Evolutionary conservation across 2,888 invertebrate species (phyloP).

Genomic region (Agriopis marginaria): DNA sequence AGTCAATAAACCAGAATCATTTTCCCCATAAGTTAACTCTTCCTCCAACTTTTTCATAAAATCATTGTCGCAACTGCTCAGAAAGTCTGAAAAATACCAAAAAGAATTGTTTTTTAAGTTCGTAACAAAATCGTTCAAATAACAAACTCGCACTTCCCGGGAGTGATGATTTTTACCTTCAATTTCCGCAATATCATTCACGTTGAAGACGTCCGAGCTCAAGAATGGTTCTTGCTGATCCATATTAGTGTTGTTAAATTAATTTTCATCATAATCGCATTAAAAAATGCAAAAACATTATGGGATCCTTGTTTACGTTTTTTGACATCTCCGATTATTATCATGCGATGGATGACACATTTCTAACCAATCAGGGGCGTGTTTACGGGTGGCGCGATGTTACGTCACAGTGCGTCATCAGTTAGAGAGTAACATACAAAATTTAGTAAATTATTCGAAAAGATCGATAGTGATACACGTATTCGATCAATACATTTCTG

Average conservation of each 20-base stretch:
- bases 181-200: constrained; percentile 89
- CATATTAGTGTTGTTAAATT: constrained; percentile 56
- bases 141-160: constrained; percentile 9
- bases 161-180: constrained; percentile 85
- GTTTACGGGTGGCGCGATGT: constrained; percentile 87
- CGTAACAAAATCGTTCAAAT: neutral
- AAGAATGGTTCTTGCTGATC: constrained; percentile 74
- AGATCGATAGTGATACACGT: too few relatives aligned
- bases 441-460: too few relatives aligned
- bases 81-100: constrained; percentile 81
- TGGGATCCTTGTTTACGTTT: constrained; percentile 69
- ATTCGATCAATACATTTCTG: too few relatives aligned
- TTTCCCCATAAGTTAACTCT: constrained; percentile 72
- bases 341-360: constrained; percentile 60
- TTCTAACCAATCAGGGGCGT: constrained; percentile 84
- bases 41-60: constrained; percentile 85
- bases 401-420: constrained; percentile 59
- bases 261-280: constrained; percentile 41
- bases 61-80: constrained; percentile 89
- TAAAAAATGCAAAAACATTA: constrained; percentile 42
- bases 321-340: constrained; percentile 65
- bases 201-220: constrained; percentile 87
- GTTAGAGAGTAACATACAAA: too few relatives aligned
- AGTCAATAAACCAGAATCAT: constrained; percentile 65
- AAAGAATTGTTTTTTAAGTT: neutral